Percentiles rank a stretch among this genome's conserved stretches.
Evolutionary conservation across 2,113 vertebrate genomes (phyloP).

Genomic region (Equus przewalskii): DNA sequence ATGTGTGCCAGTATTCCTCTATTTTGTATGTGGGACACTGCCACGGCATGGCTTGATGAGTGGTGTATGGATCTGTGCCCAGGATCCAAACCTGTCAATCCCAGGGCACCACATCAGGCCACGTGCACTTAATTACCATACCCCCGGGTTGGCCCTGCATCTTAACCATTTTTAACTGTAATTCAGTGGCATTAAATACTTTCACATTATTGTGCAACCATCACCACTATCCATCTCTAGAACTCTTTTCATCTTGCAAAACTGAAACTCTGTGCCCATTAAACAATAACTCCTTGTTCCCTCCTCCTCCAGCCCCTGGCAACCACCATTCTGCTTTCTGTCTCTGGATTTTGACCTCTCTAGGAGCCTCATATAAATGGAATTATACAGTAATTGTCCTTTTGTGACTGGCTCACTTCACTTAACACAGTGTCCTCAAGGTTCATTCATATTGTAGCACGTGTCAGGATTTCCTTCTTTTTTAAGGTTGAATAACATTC

Average conservation of each 20-base stretch:
- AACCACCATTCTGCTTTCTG: not conserved
- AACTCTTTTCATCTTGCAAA: not conserved
- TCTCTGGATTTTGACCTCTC: not conserved
- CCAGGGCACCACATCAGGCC: no score
- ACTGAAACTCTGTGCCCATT: not conserved
- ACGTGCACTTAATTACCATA: no score
- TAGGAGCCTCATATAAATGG: not conserved
- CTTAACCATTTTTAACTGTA: not conserved
- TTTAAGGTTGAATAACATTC: not conserved
- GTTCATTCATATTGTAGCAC: not conserved
- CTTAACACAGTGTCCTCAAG: not conserved
- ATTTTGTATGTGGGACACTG: no score
- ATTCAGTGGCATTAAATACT: not conserved
- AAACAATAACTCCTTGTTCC: not conserved
- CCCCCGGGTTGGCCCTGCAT: no score
- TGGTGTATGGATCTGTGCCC: no score
- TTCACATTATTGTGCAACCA: not conserved
- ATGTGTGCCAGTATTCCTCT: no score
- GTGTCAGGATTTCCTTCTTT: slow-evolving; percentile 35
- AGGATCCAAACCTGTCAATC: no score
- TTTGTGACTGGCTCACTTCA: slow-evolving; percentile 11
- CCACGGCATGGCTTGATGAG: no score
- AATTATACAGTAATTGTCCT: not conserved
- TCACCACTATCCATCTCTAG: not conserved
- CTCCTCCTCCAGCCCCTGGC: not conserved